A percentile compares a stretch with the other conserved stretches of the same genome.
Evolutionary conservation across 2,888 invertebrate genomes (phyloP).

Genomic region (Synergus laeviventris): DNA sequence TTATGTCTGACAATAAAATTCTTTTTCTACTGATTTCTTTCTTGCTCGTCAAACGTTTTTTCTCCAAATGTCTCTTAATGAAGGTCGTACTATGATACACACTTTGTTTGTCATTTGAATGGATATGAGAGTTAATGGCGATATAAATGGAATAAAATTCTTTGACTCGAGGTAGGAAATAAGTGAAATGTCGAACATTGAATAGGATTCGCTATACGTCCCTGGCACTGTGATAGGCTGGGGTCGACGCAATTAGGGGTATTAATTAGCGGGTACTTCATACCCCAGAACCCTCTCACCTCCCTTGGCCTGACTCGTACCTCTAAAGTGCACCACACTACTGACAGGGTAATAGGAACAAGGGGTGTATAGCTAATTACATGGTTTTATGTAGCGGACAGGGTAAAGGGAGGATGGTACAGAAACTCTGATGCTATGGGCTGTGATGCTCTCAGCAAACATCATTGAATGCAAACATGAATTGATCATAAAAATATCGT

Average conservation of each 20-base stretch:
- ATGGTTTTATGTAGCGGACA: constrained; percentile 69
- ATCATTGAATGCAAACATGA: constrained; percentile 9
- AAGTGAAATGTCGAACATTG: constrained; percentile 36
- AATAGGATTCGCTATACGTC: constrained; percentile 55
- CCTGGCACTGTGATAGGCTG: constrained; percentile 60
- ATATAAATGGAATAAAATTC: constrained; percentile 32
- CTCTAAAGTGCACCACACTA: constrained; percentile 69
- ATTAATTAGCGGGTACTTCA: constrained; percentile 75
- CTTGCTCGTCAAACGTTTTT: not conserved
- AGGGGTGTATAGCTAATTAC: constrained; percentile 74
- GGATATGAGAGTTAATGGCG: constrained; percentile 15
- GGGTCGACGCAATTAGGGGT: constrained; percentile 75
- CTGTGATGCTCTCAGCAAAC: constrained; percentile 21
- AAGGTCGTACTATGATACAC: not conserved
- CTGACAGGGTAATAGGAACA: constrained; percentile 70
- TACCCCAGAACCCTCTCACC: constrained; percentile 59
- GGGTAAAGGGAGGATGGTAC: constrained; percentile 11
- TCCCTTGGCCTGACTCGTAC: constrained; percentile 42
- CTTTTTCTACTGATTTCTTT: not conserved
- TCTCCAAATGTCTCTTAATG: not conserved
- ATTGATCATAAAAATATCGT: constrained; percentile 6
- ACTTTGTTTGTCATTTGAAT: constrained; percentile 20
- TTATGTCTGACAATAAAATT: not conserved
- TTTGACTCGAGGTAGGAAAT: constrained; percentile 20
- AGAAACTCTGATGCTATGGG: constrained; percentile 18